Evolutionary conservation across 2,113 vertebrate genomes (phyloP), one percentile per base, ranked within the genome.

Genomic region (Willisornis vidua): DNA sequence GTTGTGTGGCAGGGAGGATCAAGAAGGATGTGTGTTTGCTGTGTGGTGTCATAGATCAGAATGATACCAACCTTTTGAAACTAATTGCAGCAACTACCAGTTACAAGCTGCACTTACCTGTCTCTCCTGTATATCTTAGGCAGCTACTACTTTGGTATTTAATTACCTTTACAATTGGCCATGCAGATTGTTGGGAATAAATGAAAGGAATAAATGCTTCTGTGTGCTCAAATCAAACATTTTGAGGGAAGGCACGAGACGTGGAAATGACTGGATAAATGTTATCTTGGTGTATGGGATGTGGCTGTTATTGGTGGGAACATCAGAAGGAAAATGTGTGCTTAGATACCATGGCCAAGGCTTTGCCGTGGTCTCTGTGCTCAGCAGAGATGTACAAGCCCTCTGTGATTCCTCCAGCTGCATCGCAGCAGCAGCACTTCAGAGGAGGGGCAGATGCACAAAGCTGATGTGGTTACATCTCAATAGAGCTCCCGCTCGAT

Each of bases 11-110:
- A 94, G 94, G 35, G 79, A 89, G 83, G 90, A 97, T 90, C 86
- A 89, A 94, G 90, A 91, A 72, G 83, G 83, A 90, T 86, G 88
- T 54, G 87, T 90, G 89, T 94, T 85, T 88, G 72, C 82, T 86
- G 87, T 54, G 68, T 61, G 80, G 93, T 87, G 88, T 85, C 88
- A 63, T 18, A 94, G 90, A 96, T 90, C 92, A 96, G 80, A 92
- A 88, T 7, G 28, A 70, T 87, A 82, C 41, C 90, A 95, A 93
- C 80, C 85, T 88, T 96, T 72, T 76, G 92, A 87, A 95, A 90
- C 80, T 89, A 92, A 95, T 92, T 92, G 92, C 92, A 70, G 58
- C 80, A 84, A 71, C 17, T 43, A 78, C 39, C 65, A 51, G 73
- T 84, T 91, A 61, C 0, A 7, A 84, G 92, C 77, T 72, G 49